Evolutionary conservation across 53 echinoderm and acorn worm species (phyloP).

Genomic region (Crossaster papposus): DNA sequence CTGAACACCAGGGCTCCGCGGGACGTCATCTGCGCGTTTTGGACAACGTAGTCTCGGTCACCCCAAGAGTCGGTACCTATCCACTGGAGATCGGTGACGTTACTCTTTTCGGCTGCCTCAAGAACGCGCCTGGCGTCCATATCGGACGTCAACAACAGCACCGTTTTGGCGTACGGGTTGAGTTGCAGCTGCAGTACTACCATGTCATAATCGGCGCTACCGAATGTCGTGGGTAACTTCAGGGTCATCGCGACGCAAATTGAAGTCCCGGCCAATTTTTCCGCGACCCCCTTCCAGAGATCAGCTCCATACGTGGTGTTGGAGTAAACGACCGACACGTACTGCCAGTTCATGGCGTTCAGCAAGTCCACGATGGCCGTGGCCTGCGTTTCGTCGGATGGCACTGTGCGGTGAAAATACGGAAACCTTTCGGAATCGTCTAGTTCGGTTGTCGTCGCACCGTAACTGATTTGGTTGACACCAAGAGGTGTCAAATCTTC

Average conservation of each 20-base stretch:
- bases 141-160: conserved; percentile 77
- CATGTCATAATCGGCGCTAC: conserved; percentile 34
- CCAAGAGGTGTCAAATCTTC: conserved; percentile 64
- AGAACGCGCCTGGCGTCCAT: conserved; percentile 67
- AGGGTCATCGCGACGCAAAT: conserved; percentile 83
- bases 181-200: conserved; percentile 48
- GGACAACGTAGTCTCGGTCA: conserved; percentile 65
- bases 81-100: conserved; percentile 77
- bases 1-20: conserved; percentile 71
- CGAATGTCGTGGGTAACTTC: conserved; percentile 13
- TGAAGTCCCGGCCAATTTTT: conserved; percentile 9
- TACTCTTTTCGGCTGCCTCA: conserved; percentile 69
- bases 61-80: conserved; percentile 93
- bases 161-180: conserved; percentile 74
- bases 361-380: conserved; percentile 78
- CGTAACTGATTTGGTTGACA: conserved; percentile 74
- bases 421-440: conserved; percentile 68
- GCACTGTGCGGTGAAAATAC: conserved; percentile 86
- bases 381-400: conserved; percentile 82
- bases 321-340: conserved; percentile 81
- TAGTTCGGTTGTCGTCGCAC: conserved; percentile 75
- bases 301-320: conserved; percentile 82
- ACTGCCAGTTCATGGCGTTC: conserved; percentile 66
- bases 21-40: conserved; percentile 61
- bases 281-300: conserved; percentile 52